These are phyloP conservation scores for Cataglyphis albicans DNA, from an alignment of 2,888 invertebrate species.

Conservation along the genomic window DNA sequence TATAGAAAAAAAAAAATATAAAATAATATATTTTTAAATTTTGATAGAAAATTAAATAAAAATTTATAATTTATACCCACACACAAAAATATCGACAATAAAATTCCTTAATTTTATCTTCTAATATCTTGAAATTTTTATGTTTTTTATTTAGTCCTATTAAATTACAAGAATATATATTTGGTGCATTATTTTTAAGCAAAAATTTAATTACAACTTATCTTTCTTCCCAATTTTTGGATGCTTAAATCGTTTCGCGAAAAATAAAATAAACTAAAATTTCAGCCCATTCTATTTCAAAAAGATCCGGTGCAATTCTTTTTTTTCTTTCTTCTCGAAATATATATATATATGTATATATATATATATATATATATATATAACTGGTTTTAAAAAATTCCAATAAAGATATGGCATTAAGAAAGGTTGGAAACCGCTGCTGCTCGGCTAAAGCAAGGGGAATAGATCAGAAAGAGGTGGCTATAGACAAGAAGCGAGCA, in stretches of 20 bases:
- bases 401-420: slow-evolving; percentile 35
- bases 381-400: slow-evolving; percentile 39
- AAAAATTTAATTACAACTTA: neutral
- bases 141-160: neutral
- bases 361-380: neutral
- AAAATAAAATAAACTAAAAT: neutral
- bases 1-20: neutral
- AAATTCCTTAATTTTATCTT: neutral
- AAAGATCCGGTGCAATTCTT: too few relatives aligned
- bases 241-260: neutral
- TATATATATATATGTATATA: neutral
- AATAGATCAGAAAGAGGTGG: slow-evolving; percentile 57
- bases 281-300: neutral
- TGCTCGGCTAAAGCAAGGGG: slow-evolving; percentile 38
- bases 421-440: slow-evolving; percentile 51
- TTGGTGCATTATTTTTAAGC: neutral
- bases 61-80: neutral
- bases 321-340: neutral
- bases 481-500: slow-evolving; percentile 70
- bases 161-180: neutral
- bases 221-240: neutral
- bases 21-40: neutral
- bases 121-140: neutral
- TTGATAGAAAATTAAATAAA: neutral
- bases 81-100: neutral